Conservation (phyloP, 2,888 invertebrate species). For the Xanthia icteritia region DNA sequence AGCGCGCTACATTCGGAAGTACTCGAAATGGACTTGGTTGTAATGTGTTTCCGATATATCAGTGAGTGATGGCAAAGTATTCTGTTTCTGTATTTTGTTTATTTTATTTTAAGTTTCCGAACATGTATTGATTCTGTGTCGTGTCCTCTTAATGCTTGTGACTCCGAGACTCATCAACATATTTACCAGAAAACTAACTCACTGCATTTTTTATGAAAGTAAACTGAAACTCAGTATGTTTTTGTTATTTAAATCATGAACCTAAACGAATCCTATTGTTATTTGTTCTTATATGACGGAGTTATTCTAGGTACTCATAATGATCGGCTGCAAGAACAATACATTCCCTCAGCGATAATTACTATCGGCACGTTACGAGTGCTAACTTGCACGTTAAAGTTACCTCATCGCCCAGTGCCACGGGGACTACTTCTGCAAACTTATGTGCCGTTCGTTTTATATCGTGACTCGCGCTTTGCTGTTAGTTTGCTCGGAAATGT, state of each 20-base stretch:
- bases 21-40: conserved; percentile 17
- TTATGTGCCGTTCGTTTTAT: conserved; percentile 31
- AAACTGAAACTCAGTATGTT: not conserved
- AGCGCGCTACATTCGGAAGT: conserved; percentile 29
- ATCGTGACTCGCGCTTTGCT: conserved; percentile 26
- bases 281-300: not conserved
- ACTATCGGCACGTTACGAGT: conserved; percentile 30
- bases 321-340: conserved; percentile 14
- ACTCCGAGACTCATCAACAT: not conserved
- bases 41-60: conserved; percentile 52
- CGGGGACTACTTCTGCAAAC: conserved; percentile 26
- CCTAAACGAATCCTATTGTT: not conserved
- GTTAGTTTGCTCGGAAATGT: conserved; percentile 28
- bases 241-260: not conserved
- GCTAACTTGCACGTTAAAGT: conserved; percentile 29
- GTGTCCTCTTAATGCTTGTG: not conserved
- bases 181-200: not conserved
- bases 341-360: conserved; percentile 31
- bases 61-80: conserved; percentile 32
- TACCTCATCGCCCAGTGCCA: conserved; percentile 3
- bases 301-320: not conserved
- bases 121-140: not conserved
- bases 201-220: not conserved
- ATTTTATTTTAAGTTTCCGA: conserved; percentile 2
- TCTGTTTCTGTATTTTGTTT: conserved; percentile 13